Base-by-base conservation (phyloP, 2,888 invertebrate species). In the Diploptera punctata region DNA sequence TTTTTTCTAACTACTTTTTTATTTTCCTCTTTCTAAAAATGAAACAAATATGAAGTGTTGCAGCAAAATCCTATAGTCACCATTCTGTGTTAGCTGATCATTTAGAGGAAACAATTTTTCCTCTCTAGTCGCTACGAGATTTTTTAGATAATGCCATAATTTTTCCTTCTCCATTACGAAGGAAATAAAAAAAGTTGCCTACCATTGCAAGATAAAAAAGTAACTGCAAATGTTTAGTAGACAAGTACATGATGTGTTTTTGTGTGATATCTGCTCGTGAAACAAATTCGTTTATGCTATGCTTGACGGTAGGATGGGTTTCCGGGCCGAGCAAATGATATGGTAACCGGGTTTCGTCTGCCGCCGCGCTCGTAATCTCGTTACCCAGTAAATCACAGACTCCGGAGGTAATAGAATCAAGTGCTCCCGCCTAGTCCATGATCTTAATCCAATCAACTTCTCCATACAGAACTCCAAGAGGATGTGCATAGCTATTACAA, bases 311-410 rank as follows among this genome's bases (percentile, higher is more conserved):
- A 13, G 52, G 19, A 24, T 24, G 52, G 52, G 52, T 57, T 29
- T 31, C 29, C 62, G 47, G 62, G 68, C 33, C 73, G 73, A 73
- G 73, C 73, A 73, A 75, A 75, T 75, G 75, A 75, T 75, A 75
- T 73, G 75, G 72, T 75, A 75, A 75, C 75, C 73, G 72, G 68
- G 73, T 75, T 75, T 75, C 71, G 67, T 33, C 60, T 29, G 52
- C 19, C 33, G 72, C 47, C 18, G 57, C 57, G 38, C 18, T 18
- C 29, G 54, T 72, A 74, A 74, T 70, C 73, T 33, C 57, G 73
- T 75, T 75, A 73, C 33, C 33, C 70, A 26, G 68, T 60, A 67
- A 67, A 73, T 67, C 70, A 68, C 61, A 68, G 24, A 21, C 33
- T 62, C 18, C 47, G 31, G 13, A 9, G 1, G 24, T 44, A 60